These are phyloP conservation scores for Laticauda laticaudata DNA, from an alignment of 2,113 vertebrate species.

Conservation along the genomic window DNA sequence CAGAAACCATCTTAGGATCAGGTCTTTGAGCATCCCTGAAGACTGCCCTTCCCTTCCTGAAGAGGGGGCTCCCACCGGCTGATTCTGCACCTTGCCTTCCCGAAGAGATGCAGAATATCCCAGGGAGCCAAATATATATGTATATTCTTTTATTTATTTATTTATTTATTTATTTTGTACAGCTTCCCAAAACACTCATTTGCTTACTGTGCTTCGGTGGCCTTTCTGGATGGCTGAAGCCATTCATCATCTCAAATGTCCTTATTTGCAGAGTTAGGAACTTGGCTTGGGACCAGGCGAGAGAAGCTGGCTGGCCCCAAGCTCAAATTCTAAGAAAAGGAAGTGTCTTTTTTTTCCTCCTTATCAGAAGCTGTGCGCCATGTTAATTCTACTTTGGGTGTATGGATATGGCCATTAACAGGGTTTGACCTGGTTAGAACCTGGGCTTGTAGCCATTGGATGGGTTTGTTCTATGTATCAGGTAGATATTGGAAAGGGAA, in stretches of 20 bases:
- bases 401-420: not conserved
- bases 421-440: not conserved
- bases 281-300: not conserved
- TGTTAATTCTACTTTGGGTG: not conserved
- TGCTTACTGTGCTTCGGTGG: not conserved
- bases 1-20: slow-evolving; percentile 77
- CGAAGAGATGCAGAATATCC: not conserved
- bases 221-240: not conserved
- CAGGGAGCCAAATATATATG: not conserved
- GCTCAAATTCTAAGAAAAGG: not conserved
- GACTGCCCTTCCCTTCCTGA: not conserved
- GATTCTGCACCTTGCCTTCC: slow-evolving; percentile 68
- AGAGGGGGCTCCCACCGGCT: not conserved
- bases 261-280: not conserved
- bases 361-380: not conserved
- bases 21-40: slow-evolving; percentile 64
- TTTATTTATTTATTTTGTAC: not conserved
- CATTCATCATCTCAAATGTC: not conserved
- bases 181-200: not conserved
- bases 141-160: not conserved
- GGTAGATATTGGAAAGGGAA: not conserved
- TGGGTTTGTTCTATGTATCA: not conserved
- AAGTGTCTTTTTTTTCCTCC: not conserved
- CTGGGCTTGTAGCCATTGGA: not conserved
- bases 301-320: not conserved